Base-by-base conservation (phyloP, 1,140 invertebrate genomes). In the Apocrypta bakeri region DNA sequence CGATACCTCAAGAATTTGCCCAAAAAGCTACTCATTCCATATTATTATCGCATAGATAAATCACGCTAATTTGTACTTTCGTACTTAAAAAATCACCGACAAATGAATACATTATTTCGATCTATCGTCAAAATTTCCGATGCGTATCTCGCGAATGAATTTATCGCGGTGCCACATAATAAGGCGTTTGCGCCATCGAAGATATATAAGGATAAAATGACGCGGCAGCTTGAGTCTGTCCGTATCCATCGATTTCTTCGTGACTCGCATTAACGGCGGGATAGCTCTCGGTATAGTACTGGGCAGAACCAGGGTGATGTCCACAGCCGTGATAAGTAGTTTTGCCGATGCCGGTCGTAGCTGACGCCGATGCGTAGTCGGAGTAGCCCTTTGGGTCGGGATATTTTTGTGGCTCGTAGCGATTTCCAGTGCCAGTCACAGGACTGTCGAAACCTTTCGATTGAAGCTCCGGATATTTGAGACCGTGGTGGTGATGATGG, bases 101-200 rank as follows among this genome's bases (percentile, higher is more conserved):
- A 17, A 48, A 14, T 12, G 8, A 12, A 48, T 48, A 78, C 27
- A 33, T 72, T 17, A 24, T 14, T 6, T 14, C 27, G 56, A 63
- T 17, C 25, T 14, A 21, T 42, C 40, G 40, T 12, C 42, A 48
- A 37, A 37, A 6, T 9, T 37, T 37, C 9, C 37, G 37, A 6
- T 37, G 3, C 9, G 37, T 37, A 37, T 9, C 37, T 37, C 9
- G 37, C 21, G 4, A 48, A 17, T 7, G 1, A 56, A 56, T 86
- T 82, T 89, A 92, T 84, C 91, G 89, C 0, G 90, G 91, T 14
- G 88, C 90, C 88, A 92, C 91, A 76, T 92, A 92, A 81, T 91
- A 91, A 8, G 91, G 88, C 11, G 90, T 84, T 82, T 91, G 90
- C 0, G 87, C 81, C 87, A 92, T 88, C 11, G 90, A 88, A 1